Evolutionary conservation across 1,140 invertebrate genomes (phyloP), one percentile per base, ranked within the genome.

Genomic region (Drosophila ficusphila): DNA sequence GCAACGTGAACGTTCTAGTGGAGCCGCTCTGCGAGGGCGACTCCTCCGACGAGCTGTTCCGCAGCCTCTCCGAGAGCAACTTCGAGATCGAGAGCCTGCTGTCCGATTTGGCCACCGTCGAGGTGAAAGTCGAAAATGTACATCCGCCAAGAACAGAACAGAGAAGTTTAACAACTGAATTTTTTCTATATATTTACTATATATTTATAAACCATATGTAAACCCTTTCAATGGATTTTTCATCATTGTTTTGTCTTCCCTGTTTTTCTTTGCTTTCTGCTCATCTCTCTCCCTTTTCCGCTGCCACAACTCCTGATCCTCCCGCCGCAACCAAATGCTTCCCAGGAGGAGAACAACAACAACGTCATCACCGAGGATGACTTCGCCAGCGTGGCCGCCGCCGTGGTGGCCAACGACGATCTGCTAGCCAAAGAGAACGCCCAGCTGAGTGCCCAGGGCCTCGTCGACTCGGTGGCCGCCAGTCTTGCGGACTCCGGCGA

Each of bases 51-150:
- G 91, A 91, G 69, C 71, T 91, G 44, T 90, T 91, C 68, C 90
- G 90, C 41, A 90, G 90, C 75, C 72, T 91, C 36, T 83, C 89
- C 62, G 91, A 91, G 56, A 91, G 89, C 68, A 88, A 89, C 62
- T 92, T 93, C 48, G 93, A 93, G 90, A 92, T 93, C 62, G 93
- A 93, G 60, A 92, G 91, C 79, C 90, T 93, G 64, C 90, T 93
- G 27, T 93, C 92, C 51, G 93, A 93, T 83, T 91, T 93, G 73
- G 92, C 92, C 62, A 89, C 91, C 67, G 90, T 90, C 70, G 91
- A 93, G 74, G 92, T 93, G 64, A 93, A 93, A 91, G 93, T 93
- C 90, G 91, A 79, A 88, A 88, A 88, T 88, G 82, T 88, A 88
- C 64, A 85, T 85, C 56, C 79, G 64, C 64, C 75, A 74, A 82